Percentiles rank a stretch among this genome's conserved stretches.
Evolutionary conservation across 1,140 invertebrate genomes (phyloP).

Genomic region (Lepidotrigona ventralis): DNA sequence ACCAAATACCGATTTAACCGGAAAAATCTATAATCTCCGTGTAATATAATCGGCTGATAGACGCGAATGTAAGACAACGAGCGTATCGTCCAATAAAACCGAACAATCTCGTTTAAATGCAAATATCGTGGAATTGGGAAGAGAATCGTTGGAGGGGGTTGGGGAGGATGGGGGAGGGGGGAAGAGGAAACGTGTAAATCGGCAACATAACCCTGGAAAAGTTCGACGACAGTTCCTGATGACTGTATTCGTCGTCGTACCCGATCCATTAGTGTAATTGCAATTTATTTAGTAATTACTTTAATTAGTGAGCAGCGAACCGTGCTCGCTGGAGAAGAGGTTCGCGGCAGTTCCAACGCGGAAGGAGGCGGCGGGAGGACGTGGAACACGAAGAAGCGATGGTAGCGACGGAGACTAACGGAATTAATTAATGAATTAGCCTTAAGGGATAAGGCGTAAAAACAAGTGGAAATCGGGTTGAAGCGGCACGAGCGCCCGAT

Average conservation of each 20-base stretch:
- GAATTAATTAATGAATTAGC: slow-evolving; percentile 81
- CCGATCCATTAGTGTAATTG: slow-evolving; percentile 79
- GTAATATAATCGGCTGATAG: too few species aligned
- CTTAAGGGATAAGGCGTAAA: slow-evolving; percentile 78
- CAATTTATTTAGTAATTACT: slow-evolving; percentile 81
- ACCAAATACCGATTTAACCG: background rate
- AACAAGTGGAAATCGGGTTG: slow-evolving; percentile 77
- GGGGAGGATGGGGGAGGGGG: background rate
- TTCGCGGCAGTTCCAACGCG: slow-evolving; percentile 57
- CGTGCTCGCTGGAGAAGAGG: slow-evolving; percentile 53
- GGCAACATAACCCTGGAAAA: slow-evolving; percentile 66
- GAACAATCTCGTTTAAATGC: slow-evolving; percentile 11
- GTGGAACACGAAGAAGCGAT: slow-evolving; percentile 47
- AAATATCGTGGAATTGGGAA: slow-evolving; percentile 20
- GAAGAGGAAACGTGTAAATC: slow-evolving; percentile 54
- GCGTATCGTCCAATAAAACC: slow-evolving; percentile 18
- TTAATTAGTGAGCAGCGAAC: slow-evolving; percentile 77
- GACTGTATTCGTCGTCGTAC: slow-evolving; percentile 66
- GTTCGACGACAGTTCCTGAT: slow-evolving; percentile 66
- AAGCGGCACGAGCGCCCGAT: slow-evolving; percentile 68
- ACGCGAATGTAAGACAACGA: background rate
- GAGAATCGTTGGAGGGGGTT: background rate
- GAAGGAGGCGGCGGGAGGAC: slow-evolving; percentile 12
- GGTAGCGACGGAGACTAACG: slow-evolving; percentile 64
- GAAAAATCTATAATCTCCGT: slow-evolving; percentile 5